Conservation (phyloP, 2,888 invertebrate species). For the Anaspis maculata region DNA sequence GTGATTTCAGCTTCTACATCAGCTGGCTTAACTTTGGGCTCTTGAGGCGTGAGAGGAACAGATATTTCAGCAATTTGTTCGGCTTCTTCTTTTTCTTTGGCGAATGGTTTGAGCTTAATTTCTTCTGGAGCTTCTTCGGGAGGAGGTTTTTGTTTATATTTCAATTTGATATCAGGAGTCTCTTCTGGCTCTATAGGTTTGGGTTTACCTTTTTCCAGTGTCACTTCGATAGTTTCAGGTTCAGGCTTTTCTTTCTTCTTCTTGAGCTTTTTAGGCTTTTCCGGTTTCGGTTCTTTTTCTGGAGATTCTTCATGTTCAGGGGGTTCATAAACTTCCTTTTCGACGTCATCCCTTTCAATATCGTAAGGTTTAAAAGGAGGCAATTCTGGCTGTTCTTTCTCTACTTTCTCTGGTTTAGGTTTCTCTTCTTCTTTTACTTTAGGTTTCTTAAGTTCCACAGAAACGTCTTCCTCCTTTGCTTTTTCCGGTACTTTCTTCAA, state of each 20-base stretch:
- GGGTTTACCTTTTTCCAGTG: slow-evolving; percentile 28
- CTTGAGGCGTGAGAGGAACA: slow-evolving; percentile 29
- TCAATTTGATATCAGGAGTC: slow-evolving; percentile 39
- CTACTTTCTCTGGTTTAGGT: slow-evolving; percentile 9
- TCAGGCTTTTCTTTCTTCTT: slow-evolving; percentile 20
- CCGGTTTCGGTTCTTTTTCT: slow-evolving; percentile 24
- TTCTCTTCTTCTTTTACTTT: slow-evolving; percentile 22
- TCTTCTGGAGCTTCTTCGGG: slow-evolving; percentile 30
- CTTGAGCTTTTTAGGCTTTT: slow-evolving; percentile 37
- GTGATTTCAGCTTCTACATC: slow-evolving; percentile 18
- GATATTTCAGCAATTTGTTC: slow-evolving; percentile 13
- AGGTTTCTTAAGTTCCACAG: slow-evolving; percentile 32
- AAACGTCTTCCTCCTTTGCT: slow-evolving; percentile 29
- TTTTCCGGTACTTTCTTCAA: slow-evolving; percentile 49
- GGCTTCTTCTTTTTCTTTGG: slow-evolving; percentile 24
- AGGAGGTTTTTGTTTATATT: slow-evolving; percentile 33
- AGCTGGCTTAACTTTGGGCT: slow-evolving; percentile 25
- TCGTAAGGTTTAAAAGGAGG: slow-evolving; percentile 24
- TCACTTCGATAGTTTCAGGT: slow-evolving; percentile 23
- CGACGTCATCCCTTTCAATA: slow-evolving; percentile 35
- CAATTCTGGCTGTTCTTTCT: slow-evolving; percentile 17
- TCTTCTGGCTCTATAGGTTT: slow-evolving; percentile 32
- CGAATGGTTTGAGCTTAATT: slow-evolving; percentile 36
- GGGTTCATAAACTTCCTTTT: slow-evolving; percentile 33
- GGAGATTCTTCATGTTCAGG: slow-evolving; percentile 25